Evolutionary conservation across 2,113 vertebrate genomes (phyloP).

Genomic region (Okapia johnstoni): DNA sequence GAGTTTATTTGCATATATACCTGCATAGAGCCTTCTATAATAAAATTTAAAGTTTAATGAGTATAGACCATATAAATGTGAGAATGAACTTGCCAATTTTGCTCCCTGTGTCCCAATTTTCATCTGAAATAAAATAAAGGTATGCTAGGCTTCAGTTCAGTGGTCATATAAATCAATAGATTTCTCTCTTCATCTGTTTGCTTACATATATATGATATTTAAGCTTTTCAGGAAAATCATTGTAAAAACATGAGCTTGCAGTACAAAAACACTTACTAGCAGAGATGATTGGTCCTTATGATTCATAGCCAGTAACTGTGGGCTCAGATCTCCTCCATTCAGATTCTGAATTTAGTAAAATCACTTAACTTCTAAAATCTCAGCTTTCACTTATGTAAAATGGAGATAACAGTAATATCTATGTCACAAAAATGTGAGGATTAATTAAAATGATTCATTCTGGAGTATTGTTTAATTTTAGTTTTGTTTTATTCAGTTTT

Average conservation of each 20-base stretch:
- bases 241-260: background rate
- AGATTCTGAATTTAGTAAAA: background rate
- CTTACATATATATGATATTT: background rate
- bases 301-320: background rate
- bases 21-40: background rate
- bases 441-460: background rate
- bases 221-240: background rate
- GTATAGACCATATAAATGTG: background rate
- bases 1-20: background rate
- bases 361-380: background rate
- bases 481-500: background rate
- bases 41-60: background rate
- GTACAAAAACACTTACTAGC: background rate
- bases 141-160: background rate
- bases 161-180: background rate
- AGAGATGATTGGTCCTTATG: background rate
- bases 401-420: background rate
- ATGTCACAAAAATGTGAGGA: background rate
- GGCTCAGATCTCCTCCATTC: background rate
- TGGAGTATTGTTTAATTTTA: background rate
- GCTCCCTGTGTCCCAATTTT: background rate
- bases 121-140: background rate
- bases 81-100: background rate
- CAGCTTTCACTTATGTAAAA: background rate
- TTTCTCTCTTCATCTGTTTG: background rate